Percentiles rank a stretch among this genome's conserved stretches.
These are phyloP conservation scores for Macaria notata DNA, from an alignment of 2,888 invertebrate genomes.

Conservation along the genomic window DNA sequence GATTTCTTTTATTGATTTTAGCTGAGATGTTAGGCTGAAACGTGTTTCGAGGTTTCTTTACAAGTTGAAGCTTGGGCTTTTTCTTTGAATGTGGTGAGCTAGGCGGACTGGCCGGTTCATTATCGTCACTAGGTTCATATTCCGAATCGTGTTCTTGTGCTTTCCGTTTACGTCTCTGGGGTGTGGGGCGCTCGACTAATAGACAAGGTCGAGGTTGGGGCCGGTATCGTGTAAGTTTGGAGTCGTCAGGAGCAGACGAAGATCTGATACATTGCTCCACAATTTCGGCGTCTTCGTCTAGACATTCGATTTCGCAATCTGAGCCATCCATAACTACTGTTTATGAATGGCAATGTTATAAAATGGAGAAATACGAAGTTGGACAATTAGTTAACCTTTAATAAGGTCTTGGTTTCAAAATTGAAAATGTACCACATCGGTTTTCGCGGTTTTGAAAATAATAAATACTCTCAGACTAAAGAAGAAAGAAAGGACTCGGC, in stretches of 20 bases:
- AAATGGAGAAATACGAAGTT: too few species aligned
- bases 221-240: background rate
- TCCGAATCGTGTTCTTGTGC: conserved; percentile 63
- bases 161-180: conserved; percentile 42
- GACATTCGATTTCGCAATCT: conserved; percentile 68
- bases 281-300: conserved; percentile 75
- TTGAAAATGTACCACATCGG: too few species aligned
- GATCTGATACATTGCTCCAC: conserved; percentile 66
- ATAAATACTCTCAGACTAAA: too few species aligned
- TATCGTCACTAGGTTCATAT: conserved; percentile 59
- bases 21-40: background rate
- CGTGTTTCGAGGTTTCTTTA: background rate
- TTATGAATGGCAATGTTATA: too few species aligned
- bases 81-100: conserved; percentile 31
- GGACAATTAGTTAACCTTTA: too few species aligned
- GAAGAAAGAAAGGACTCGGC: too few species aligned
- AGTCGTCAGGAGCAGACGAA: background rate
- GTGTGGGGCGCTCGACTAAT: conserved; percentile 47
- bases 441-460: too few species aligned
- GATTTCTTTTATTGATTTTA: background rate
- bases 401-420: too few species aligned
- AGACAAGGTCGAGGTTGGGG: conserved; percentile 31
- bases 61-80: conserved; percentile 8
- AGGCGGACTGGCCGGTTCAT: conserved; percentile 35
- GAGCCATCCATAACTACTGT: conserved; percentile 47